Base-by-base conservation (phyloP, 2,888 invertebrate genomes). In the Chalcis sispes region DNA sequence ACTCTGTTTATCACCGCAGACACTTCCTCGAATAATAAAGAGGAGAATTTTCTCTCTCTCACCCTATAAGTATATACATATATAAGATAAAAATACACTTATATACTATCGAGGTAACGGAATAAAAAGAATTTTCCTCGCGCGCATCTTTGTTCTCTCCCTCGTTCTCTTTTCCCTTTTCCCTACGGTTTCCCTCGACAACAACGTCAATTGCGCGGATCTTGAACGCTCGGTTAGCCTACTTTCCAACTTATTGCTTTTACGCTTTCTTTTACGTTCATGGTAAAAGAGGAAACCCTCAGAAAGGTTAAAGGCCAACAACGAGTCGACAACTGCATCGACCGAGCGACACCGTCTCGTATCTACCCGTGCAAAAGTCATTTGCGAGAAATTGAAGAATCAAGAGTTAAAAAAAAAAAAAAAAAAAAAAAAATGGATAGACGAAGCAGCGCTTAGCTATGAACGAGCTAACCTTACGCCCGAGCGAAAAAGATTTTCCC, bases 171-270 rank as follows among this genome's bases (percentile, higher is more conserved):
- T 8, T 25, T 27, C 2, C 52, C 10, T 25, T 13, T 25, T 25
- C 10, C 7, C 1, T 25, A 23, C 25, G 1, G 23, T 7, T 1
- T 48, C 23, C 10, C 25, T 52, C 23, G 15, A 48, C 20, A 23
- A 42, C 46, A 18, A 20, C 48, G 25, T 46, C 42, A 66, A 66
- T 59, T 50, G 23, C 36, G 20, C 18, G 46, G 25, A 52, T 36
- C 54, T 23, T 71, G 10, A 10, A 29, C 36, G 15, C 40, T 50
- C 54, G 25, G 56, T 61, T 72, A 72, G 67, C 67, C 76, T 50
- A 62, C 76, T 72, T 72, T 67, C 67, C 29, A 40, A 40, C 76
- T 76, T 71, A 75, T 65, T 52, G 36, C 40, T 32, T 13, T 23
- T 4, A 27, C 56, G 8, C 48, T 27, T 65, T 20, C 61, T 67